Percentiles rank a stretch among this genome's conserved stretches.
These are phyloP conservation scores for Chironex yamaguchii DNA, from an alignment of 30 jellyfish, hydroid and myxozoan genomes.

Conservation along the genomic window DNA sequence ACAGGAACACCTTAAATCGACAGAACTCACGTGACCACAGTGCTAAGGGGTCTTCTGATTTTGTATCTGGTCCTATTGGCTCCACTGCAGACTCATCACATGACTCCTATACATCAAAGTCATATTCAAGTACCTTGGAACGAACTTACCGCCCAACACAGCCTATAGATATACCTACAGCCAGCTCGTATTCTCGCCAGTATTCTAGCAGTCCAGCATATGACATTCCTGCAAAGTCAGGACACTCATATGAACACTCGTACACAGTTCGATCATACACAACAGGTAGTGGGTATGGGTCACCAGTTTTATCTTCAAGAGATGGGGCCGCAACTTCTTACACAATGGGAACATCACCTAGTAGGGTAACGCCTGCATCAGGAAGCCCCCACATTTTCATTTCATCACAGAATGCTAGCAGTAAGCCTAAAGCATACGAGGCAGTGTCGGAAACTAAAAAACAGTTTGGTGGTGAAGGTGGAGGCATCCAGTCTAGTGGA, in stretches of 20 bases:
- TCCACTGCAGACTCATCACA: background rate
- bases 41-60: background rate
- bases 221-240: background rate
- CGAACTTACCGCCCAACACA: background rate
- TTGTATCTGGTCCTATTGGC: background rate
- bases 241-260: background rate
- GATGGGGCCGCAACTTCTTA: background rate
- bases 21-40: background rate
- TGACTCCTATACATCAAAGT: background rate
- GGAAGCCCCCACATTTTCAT: background rate
- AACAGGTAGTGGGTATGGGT: background rate
- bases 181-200: background rate
- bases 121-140: background rate
- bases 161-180: background rate
- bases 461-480: constrained; percentile 33
- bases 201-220: background rate
- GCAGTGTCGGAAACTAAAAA: constrained; percentile 7
- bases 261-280: background rate
- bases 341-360: too few species aligned
- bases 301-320: background rate
- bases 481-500: constrained; percentile 42
- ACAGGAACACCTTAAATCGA: background rate
- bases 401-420: background rate
- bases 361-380: background rate
- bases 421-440: background rate